These are phyloP conservation scores for Tholera decimalis DNA, from an alignment of 2,888 invertebrate species.

Conservation along the genomic window DNA sequence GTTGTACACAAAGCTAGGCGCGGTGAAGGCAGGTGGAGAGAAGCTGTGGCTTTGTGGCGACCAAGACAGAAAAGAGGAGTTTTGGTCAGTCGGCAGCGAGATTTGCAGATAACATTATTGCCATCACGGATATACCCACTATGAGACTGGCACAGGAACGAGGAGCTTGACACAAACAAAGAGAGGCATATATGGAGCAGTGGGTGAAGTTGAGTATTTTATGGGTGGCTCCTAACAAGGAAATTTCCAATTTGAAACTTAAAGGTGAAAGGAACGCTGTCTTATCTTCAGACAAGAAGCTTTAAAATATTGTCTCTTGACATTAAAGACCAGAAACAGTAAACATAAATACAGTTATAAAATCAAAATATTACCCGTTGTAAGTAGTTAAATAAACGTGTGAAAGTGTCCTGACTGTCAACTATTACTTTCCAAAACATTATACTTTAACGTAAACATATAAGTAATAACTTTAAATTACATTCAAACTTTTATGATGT, in stretches of 20 bases:
- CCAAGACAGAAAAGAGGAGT: too few relatives aligned
- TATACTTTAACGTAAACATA: slow-evolving; percentile 17
- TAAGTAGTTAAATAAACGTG: slow-evolving; percentile 13
- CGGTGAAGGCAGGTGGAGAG: too few relatives aligned
- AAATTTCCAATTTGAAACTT: not conserved
- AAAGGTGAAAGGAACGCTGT: not conserved
- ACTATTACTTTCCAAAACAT: slow-evolving; percentile 45
- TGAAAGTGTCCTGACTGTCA: slow-evolving; percentile 44
- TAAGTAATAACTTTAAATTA: slow-evolving; percentile 44
- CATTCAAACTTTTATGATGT: slow-evolving; percentile 33
- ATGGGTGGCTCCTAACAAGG: too few relatives aligned
- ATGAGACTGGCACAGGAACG: too few relatives aligned
- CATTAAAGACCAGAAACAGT: not conserved
- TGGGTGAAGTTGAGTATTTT: too few relatives aligned
- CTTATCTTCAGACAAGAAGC: not conserved
- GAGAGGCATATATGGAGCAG: too few relatives aligned
- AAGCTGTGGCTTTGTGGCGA: too few relatives aligned
- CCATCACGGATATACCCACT: too few relatives aligned
- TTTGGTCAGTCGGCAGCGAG: too few relatives aligned
- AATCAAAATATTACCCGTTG: not conserved
- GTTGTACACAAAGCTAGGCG: too few relatives aligned
- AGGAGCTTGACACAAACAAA: too few relatives aligned
- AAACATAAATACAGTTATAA: not conserved
- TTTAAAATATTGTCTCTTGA: not conserved
- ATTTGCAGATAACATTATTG: too few relatives aligned